Evolutionary conservation across 1,140 invertebrate species (phyloP).

Genomic region (Scaptomyza graminum): DNA sequence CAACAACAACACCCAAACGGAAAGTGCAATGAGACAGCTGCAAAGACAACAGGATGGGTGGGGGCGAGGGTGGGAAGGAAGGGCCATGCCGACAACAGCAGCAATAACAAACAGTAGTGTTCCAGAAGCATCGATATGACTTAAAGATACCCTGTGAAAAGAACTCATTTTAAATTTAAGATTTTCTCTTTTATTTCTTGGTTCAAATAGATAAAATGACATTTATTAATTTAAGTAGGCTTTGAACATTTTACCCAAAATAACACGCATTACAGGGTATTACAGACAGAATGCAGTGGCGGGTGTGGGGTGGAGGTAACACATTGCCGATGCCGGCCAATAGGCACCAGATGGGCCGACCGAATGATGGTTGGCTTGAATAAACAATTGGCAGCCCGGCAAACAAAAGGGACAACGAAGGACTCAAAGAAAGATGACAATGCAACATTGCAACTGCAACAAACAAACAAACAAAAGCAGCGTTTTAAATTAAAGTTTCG

Average conservation of each 20-base stretch:
- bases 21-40: slow-evolving; percentile 33
- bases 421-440: neutral
- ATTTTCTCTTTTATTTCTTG: no score
- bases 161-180: no score
- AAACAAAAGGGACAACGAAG: slow-evolving; percentile 50
- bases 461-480: slow-evolving; percentile 21
- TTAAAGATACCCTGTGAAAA: neutral
- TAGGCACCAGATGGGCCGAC: slow-evolving; percentile 34
- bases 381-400: slow-evolving; percentile 71
- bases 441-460: neutral
- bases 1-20: slow-evolving; percentile 20
- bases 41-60: neutral
- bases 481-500: slow-evolving; percentile 70
- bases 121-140: neutral
- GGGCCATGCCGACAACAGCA: slow-evolving; percentile 45
- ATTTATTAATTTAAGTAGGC: no score
- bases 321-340: slow-evolving; percentile 9
- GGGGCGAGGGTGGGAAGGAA: slow-evolving; percentile 3
- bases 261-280: neutral
- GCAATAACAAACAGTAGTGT: slow-evolving; percentile 32
- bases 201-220: no score
- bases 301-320: neutral
- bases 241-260: no score
- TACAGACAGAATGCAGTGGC: slow-evolving; percentile 56
- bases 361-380: slow-evolving; percentile 60